These are phyloP conservation scores for Fragum whitleyi DNA, from an alignment of 2,888 invertebrate species.

Conservation along the genomic window DNA sequence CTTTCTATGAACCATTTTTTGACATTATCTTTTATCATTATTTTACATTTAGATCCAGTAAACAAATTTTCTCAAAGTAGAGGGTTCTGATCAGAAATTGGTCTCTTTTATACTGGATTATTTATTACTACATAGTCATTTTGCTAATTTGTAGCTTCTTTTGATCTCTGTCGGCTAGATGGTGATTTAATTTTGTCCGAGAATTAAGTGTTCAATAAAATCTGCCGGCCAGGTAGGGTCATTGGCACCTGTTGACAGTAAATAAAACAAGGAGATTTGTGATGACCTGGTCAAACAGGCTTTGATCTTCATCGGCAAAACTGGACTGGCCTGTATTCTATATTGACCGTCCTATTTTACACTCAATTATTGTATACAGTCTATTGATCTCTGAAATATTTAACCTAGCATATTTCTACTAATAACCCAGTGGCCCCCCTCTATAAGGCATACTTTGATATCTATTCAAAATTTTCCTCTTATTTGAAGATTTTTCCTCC, in stretches of 20 bases:
- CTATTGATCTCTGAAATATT: too few species aligned
- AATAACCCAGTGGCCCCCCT: too few species aligned
- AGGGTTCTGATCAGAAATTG: not conserved
- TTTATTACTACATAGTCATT: constrained; percentile 12
- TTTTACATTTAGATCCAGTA: too few species aligned
- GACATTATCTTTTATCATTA: too few species aligned
- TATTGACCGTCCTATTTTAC: too few species aligned
- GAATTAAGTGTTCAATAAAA: constrained; percentile 32
- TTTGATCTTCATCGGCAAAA: constrained; percentile 6
- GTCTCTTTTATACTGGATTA: not conserved
- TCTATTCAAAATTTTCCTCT: too few species aligned
- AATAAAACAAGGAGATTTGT: constrained; percentile 27
- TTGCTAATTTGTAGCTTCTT: constrained; percentile 14
- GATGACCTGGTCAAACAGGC: constrained; percentile 18
- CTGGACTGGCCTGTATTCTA: not conserved
- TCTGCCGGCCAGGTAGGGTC: constrained; percentile 2
- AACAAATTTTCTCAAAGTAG: too few species aligned
- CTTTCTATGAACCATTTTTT: too few species aligned
- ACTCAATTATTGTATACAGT: too few species aligned
- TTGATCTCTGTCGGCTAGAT: constrained; percentile 13
- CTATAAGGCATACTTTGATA: too few species aligned
- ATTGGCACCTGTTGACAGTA: constrained; percentile 30
- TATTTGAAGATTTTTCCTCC: too few species aligned
- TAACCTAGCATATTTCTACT: too few species aligned
- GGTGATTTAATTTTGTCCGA: constrained; percentile 28